Percentiles rank a stretch among this genome's conserved stretches.
phyloP scores from a whole-genome alignment of 2,113 vertebrate genomes.

The Cariama cristata region DNA sequence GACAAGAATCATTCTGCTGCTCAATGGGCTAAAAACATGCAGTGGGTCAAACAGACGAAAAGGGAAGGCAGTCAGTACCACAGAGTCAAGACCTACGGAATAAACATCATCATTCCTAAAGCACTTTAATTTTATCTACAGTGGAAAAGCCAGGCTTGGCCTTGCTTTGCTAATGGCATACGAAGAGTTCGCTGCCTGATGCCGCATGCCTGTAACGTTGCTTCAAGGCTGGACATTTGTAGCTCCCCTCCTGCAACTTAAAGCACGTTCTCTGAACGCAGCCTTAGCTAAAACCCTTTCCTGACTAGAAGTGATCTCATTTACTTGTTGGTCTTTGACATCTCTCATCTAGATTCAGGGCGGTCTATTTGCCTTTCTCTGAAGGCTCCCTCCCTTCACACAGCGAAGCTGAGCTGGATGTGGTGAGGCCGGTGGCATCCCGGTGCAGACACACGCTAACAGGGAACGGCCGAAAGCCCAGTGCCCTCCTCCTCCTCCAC shows the following conservation, averaged over 20 bases:
- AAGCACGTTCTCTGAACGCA: not conserved
- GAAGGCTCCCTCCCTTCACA: not conserved
- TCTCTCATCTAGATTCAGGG: not conserved
- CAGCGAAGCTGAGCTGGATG: not conserved
- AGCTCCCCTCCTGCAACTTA: not conserved
- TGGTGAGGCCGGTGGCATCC: not conserved
- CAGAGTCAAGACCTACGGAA: not conserved
- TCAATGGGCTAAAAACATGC: not conserved
- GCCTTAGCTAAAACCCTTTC: not conserved
- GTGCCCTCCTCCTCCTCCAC: not conserved
- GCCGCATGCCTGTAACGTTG: not conserved
- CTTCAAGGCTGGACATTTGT: not conserved
- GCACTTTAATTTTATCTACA: not conserved
- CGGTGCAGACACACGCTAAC: fast-evolving
- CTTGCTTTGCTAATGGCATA: not conserved
- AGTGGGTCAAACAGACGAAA: not conserved
- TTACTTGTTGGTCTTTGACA: not conserved
- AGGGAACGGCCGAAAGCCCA: not conserved
- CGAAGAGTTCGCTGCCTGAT: not conserved
- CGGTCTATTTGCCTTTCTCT: not conserved
- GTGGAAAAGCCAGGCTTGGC: not conserved
- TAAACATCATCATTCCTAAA: not conserved
- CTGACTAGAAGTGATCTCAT: not conserved
- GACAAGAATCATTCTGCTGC: slow-evolving; percentile 1
- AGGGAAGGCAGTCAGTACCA: not conserved